Evolutionary conservation across 2,797 vertebrate species (phyloP).

Genomic region (Clarias laeviceps): DNA sequence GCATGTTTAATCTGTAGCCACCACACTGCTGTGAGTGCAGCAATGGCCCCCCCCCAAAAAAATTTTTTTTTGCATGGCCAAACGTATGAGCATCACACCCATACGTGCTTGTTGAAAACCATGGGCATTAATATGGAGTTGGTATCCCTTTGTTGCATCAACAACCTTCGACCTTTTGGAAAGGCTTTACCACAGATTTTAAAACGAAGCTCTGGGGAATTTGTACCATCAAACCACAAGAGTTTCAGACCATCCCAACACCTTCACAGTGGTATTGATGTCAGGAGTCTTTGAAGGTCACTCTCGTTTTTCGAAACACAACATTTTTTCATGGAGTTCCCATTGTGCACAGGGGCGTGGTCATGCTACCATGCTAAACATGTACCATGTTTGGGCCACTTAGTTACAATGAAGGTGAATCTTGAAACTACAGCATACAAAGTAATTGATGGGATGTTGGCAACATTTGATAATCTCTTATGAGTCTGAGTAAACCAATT

Average conservation of each 20-base stretch:
- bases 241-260: neutral
- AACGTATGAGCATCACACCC: neutral
- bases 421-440: neutral
- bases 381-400: neutral
- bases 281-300: neutral
- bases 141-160: neutral
- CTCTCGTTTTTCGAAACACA: neutral
- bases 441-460: too few relatives aligned
- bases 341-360: too few relatives aligned
- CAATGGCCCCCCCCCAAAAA: too few relatives aligned
- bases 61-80: neutral
- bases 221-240: neutral
- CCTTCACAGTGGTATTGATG: neutral
- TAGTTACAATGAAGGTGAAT: neutral
- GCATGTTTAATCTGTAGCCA: too few relatives aligned
- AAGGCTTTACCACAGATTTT: neutral
- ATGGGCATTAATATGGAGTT: neutral
- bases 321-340: neutral
- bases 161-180: neutral
- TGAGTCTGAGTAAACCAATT: too few relatives aligned
- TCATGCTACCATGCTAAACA: too few relatives aligned
- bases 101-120: neutral
- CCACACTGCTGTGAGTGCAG: neutral
- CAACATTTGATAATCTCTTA: too few relatives aligned
- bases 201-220: neutral